Conservation (phyloP, 1,140 invertebrate species). For the Rhagoletis pomonella region DNA sequence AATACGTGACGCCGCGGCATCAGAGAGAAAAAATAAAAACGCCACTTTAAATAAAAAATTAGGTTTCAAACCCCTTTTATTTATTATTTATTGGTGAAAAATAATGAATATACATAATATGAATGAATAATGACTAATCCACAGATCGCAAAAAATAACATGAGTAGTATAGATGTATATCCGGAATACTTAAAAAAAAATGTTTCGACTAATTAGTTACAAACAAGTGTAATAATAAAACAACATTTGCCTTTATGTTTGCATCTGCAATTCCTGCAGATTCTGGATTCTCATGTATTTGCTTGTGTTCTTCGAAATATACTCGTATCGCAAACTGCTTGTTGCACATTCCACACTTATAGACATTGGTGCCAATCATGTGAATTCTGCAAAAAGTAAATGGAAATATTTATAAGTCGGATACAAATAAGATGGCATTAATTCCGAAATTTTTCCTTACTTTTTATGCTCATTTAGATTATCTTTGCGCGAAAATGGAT, state of each 20-base stretch:
- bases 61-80: no score
- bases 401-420: conserved; percentile 13
- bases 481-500: conserved; percentile 85
- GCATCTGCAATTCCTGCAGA: conserved; percentile 32
- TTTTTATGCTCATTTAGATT: conserved; percentile 84
- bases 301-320: conserved; percentile 80
- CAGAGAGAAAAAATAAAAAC: no score
- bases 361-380: conserved; percentile 79
- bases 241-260: conserved; percentile 49
- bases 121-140: no score
- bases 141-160: no score
- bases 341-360: conserved; percentile 82
- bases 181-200: no score
- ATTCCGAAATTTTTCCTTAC: conserved; percentile 59
- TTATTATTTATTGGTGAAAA: no score
- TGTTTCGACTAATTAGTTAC: no score
- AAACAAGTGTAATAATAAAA: background rate
- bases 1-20: no score
- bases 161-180: no score
- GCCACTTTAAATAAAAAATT: no score
- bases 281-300: conserved; percentile 57
- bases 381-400: conserved; percentile 63
- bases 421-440: no score
- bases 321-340: conserved; percentile 84
- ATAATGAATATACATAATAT: no score